These are phyloP conservation scores for Acleris literana DNA, from an alignment of 2,888 invertebrate species.

Conservation along the genomic window DNA sequence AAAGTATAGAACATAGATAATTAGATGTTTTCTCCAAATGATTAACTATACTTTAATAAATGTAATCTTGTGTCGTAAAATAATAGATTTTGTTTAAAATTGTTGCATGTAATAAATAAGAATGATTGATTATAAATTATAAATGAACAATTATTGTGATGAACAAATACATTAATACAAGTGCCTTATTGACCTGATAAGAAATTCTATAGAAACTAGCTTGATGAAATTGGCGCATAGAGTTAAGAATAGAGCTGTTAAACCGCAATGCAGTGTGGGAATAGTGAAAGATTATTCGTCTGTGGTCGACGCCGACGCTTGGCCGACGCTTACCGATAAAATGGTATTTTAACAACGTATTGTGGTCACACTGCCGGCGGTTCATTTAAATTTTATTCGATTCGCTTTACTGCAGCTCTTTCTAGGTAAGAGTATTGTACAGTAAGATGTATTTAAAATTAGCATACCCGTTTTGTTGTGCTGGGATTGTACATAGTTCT, in stretches of 20 bases:
- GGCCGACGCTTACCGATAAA: conserved; percentile 21
- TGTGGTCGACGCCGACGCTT: conserved; percentile 12
- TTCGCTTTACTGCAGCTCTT: conserved; percentile 19
- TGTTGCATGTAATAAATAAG: conserved; percentile 1
- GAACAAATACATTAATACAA: conserved; percentile 25
- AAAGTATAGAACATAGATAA: too few species aligned
- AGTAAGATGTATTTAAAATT: conserved; percentile 47
- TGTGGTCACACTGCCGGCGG: conserved; percentile 23
- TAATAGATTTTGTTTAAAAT: conserved; percentile 4
- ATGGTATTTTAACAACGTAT: conserved; percentile 25
- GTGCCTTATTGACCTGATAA: conserved; percentile 30
- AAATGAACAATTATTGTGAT: conserved; percentile 31
- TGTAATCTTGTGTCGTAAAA: neutral
- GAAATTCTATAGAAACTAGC: conserved; percentile 24
- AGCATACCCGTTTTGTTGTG: conserved; percentile 28
- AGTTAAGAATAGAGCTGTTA: conserved; percentile 22
- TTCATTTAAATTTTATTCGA: conserved; percentile 27
- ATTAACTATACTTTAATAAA: too few species aligned
- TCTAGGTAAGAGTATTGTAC: conserved; percentile 43
- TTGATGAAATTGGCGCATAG: conserved; percentile 18
- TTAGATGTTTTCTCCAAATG: too few species aligned
- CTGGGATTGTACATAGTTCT: conserved; percentile 36
- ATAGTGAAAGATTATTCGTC: conserved; percentile 2
- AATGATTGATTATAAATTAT: conserved; percentile 13
- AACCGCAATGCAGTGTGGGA: conserved; percentile 9